Conservation (phyloP, 2,113 vertebrate genomes). For the Loxodonta africana region DNA sequence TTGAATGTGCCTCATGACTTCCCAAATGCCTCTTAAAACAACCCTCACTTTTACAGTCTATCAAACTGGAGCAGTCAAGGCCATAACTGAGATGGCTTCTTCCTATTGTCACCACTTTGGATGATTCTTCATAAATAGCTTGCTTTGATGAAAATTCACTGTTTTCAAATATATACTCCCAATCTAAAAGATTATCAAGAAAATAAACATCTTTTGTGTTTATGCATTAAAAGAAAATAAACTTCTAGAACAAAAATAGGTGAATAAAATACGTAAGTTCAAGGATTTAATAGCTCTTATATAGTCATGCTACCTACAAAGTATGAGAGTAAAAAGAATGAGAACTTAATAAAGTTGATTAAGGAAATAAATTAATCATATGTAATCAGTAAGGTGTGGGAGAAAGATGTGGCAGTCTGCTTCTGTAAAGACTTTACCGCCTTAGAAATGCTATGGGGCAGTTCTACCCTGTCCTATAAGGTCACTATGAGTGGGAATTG, state of each 20-base stretch:
- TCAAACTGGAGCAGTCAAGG: background rate
- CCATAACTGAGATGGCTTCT: conserved; percentile 58
- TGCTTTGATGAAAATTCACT: conserved; percentile 65
- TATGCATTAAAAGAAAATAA: conserved; percentile 46
- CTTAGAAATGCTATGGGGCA: too few species aligned
- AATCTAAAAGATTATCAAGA: conserved; percentile 70
- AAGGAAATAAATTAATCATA: conserved; percentile 17
- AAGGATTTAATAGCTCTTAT: background rate
- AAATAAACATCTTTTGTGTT: conserved; percentile 50
- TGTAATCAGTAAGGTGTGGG: background rate
- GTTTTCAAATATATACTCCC: conserved; percentile 58
- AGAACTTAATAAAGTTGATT: background rate
- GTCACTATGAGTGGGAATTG: too few species aligned
- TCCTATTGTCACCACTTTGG: conserved; percentile 41
- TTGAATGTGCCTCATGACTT: background rate
- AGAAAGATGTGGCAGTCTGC: too few species aligned
- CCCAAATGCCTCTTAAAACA: conserved; percentile 1
- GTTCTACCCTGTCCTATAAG: too few species aligned
- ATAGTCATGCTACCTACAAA: background rate
- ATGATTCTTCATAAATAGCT: conserved; percentile 58
- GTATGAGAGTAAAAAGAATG: background rate
- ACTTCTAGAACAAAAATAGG: conserved; percentile 31
- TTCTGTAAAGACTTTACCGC: too few species aligned
- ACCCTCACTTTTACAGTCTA: background rate
- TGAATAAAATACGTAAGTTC: conserved; percentile 26